Evolutionary conservation across 2,888 invertebrate genomes (phyloP), one percentile per base, ranked within the genome.

Genomic region (Athetis lepigone): DNA sequence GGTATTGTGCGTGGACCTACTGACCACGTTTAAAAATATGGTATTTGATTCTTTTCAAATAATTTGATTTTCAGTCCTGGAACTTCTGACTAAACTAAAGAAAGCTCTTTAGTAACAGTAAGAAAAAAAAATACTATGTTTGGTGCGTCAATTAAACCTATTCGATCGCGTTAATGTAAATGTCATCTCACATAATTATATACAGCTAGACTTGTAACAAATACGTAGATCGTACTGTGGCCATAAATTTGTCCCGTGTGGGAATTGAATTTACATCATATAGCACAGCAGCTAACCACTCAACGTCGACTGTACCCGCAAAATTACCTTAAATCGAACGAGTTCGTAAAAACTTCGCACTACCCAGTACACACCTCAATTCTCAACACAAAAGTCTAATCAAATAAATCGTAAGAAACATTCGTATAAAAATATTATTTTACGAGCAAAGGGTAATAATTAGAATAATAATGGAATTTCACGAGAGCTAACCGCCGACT

Each of bases 401-500:
- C 7, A 7, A 60, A 16, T 36, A 57, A 40, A 58, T 18, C 18
- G 7, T 8, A 4, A 3, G 9, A 27, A 37, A 37, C 5, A 61
- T 61, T 39, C 1, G 13, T 33, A 49, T 18, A n/a, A 47, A 40
- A 27, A 37, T 23, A 61, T 18, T 25, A 19, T 19, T 27, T 37
- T 18, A 37, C 19, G 46, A 25, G 25, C 18, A n/a, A 19, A 47
- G n/a, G 42, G 42, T 21, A 73, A 72, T 50, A 25, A 43, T 56
- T 51, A 11, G 40, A 56, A 68, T 46, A 51, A 55, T 51, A 55
- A 59, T 47, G 45, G 36, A 45, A 51, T 52, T 40, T 19, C 50
- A 21, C 40, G 58, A 57, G 60, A 19, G 11, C 50, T 21, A 51
- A 49, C 47, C 60, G 43, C 33, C 33, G 61, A 65, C 52, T 60